Conservation (phyloP, 2,888 invertebrate genomes). For the Rotaria macrura region DNA sequence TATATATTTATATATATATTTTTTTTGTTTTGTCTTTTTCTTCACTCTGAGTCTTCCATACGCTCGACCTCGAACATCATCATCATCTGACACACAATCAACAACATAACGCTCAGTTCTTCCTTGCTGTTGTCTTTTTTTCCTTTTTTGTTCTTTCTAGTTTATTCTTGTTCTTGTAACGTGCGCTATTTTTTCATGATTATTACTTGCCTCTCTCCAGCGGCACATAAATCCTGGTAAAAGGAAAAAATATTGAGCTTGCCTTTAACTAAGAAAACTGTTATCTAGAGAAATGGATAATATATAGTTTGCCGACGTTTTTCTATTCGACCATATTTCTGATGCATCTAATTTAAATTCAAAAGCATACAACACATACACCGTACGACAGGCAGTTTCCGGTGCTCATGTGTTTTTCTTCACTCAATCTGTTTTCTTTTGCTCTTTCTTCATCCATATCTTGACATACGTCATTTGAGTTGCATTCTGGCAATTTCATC, state of each 20-base stretch:
- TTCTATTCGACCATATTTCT: not conserved
- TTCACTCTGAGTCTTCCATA: not conserved
- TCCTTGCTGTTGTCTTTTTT: not conserved
- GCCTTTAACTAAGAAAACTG: not conserved
- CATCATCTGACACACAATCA: not conserved
- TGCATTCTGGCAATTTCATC: not conserved
- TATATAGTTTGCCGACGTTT: not conserved
- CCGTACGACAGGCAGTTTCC: not conserved
- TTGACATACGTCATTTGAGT: not conserved
- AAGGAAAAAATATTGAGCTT: not conserved
- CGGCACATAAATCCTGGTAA: not conserved
- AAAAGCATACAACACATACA: not conserved
- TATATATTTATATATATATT: not conserved
- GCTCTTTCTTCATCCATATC: not conserved
- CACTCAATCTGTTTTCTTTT: not conserved
- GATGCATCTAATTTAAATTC: not conserved
- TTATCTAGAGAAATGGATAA: not conserved
- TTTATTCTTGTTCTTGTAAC: not conserved
- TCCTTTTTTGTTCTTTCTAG: not conserved
- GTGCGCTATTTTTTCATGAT: not conserved
- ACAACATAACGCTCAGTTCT: not conserved
- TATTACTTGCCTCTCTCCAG: not conserved
- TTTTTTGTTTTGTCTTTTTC: not conserved
- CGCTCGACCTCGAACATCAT: not conserved
- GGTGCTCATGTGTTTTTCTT: not conserved